Percentiles rank a stretch among this genome's conserved stretches.
Conservation (phyloP, 2,113 vertebrate genomes). For the Oceanites oceanicus region DNA sequence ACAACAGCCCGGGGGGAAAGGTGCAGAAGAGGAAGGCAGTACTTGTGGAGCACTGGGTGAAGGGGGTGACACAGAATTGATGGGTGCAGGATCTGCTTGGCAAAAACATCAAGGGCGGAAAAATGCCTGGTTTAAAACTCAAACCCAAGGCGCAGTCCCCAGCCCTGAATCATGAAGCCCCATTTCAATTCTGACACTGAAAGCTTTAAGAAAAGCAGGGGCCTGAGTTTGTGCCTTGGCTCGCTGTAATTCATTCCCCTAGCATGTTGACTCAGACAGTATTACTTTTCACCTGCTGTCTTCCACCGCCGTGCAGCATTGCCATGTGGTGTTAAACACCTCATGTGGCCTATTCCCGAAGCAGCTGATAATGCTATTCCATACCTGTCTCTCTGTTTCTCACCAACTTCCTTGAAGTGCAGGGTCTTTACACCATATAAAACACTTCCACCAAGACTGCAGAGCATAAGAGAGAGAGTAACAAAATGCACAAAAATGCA, state of each 20-base stretch:
- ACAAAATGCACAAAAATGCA: not conserved
- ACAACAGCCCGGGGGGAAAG: not conserved
- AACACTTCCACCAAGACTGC: not conserved
- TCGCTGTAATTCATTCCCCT: not conserved
- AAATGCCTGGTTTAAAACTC: not conserved
- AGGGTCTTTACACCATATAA: not conserved
- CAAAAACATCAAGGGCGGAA: not conserved
- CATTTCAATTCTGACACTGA: not conserved
- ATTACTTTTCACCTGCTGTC: not conserved
- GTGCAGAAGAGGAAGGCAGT: not conserved
- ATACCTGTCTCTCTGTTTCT: not conserved
- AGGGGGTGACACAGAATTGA: not conserved
- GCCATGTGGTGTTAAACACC: not conserved
- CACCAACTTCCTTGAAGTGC: not conserved
- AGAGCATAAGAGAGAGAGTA: not conserved
- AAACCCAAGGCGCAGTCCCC: rapidly evolving
- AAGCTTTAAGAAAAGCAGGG: not conserved
- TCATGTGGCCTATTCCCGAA: not conserved
- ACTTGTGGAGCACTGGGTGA: not conserved
- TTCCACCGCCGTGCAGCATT: rapidly evolving
- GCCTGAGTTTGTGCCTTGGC: not conserved
- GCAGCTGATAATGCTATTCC: not conserved
- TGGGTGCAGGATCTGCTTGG: not conserved
- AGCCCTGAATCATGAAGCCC: not conserved
- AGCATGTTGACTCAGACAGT: not conserved